Conservation (phyloP, 2,797 vertebrate genomes). For the Mionectes olivaceus region DNA sequence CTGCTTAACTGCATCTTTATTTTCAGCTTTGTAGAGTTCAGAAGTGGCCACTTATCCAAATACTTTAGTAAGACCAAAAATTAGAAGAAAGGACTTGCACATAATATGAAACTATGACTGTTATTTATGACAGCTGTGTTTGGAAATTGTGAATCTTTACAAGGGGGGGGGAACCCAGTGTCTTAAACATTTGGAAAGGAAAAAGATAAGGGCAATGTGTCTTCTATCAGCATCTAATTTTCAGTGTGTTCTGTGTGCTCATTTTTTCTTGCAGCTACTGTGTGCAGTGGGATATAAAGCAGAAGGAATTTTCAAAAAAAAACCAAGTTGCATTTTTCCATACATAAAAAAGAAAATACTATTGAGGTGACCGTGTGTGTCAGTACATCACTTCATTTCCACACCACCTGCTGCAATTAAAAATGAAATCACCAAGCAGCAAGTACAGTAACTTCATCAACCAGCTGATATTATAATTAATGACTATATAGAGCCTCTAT, state of each 20-base stretch:
- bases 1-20: background rate
- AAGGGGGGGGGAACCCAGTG: accelerated
- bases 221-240: background rate
- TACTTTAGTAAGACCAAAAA: background rate
- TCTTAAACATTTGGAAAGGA: background rate
- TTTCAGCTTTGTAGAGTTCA: background rate
- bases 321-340: constrained; percentile 12
- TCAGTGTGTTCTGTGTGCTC: background rate
- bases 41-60: background rate
- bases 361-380: constrained; percentile 21
- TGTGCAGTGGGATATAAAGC: background rate
- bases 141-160: background rate
- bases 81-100: background rate
- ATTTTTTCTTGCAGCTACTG: background rate
- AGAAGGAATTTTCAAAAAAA: constrained; percentile 16
- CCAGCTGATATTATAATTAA: constrained; percentile 70
- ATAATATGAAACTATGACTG: background rate
- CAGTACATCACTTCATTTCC: constrained; percentile 31
- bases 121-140: background rate
- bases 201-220: background rate
- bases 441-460: constrained; percentile 53
- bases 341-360: constrained; percentile 51
- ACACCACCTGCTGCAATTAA: constrained; percentile 60
- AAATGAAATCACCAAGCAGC: constrained; percentile 45
- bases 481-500: constrained; percentile 61